Conservation (phyloP, 2,797 vertebrate genomes). For the Brotogeris chrysoptera region DNA sequence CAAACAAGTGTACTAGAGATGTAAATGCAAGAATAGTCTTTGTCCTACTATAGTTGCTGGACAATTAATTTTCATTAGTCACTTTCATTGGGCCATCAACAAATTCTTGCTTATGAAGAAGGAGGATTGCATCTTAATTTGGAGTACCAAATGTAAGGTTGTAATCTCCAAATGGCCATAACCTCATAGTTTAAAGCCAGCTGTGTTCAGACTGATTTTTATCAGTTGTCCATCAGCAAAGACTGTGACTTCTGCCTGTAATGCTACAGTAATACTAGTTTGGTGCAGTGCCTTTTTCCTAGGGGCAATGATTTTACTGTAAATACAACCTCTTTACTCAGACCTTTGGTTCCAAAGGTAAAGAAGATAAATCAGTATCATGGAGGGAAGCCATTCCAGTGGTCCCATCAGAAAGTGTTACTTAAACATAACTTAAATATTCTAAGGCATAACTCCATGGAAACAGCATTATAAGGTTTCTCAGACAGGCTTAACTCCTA, state of each 20-base stretch:
- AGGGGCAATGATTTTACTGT: not conserved
- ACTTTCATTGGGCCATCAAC: not conserved
- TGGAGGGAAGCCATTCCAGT: not conserved
- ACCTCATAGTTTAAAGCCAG: not conserved
- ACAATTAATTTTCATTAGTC: not conserved
- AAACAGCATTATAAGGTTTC: not conserved
- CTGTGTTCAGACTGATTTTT: not conserved
- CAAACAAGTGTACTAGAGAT: not conserved
- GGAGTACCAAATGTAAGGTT: not conserved
- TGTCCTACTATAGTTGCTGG: not conserved
- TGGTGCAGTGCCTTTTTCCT: not conserved
- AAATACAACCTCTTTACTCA: not conserved
- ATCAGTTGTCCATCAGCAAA: not conserved
- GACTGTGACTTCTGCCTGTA: not conserved
- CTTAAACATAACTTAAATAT: not conserved
- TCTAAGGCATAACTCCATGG: not conserved
- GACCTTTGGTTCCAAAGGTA: not conserved
- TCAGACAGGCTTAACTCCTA: not conserved
- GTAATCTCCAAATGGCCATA: not conserved
- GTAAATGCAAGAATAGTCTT: not conserved
- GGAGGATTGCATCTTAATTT: not conserved
- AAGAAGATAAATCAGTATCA: not conserved
- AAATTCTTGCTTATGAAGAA: not conserved
- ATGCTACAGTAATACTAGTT: not conserved
- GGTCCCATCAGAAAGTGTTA: not conserved